A percentile compares a stretch with the other conserved stretches of the same genome.
Evolutionary conservation across 2,113 vertebrate genomes (phyloP).

Genomic region (Melanocharis versteri): DNA sequence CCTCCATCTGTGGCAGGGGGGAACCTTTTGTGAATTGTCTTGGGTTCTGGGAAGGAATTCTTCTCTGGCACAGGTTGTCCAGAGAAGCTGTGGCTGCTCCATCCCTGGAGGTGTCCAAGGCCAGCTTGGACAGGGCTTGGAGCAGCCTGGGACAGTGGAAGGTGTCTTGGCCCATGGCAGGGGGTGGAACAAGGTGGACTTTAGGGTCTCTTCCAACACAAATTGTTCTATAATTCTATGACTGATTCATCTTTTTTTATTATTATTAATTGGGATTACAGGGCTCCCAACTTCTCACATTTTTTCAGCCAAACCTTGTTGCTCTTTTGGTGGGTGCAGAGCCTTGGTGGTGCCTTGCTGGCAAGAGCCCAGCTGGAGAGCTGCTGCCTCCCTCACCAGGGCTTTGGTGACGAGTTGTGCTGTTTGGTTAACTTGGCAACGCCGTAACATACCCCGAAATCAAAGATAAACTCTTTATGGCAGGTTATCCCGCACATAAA

Average conservation of each 20-base stretch:
- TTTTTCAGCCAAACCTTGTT: neutral
- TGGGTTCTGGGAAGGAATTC: accelerated
- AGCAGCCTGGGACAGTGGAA: neutral
- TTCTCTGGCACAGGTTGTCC: neutral
- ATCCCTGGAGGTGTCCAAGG: neutral
- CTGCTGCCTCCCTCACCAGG: accelerated
- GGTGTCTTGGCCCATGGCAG: neutral
- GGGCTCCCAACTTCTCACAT: accelerated
- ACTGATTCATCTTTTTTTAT: too few relatives aligned
- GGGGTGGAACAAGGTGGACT: neutral
- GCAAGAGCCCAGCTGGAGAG: neutral
- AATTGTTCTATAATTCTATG: neutral
- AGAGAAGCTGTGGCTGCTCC: neutral
- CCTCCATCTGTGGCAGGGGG: accelerated
- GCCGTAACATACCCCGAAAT: conserved; percentile 70
- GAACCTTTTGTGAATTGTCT: neutral
- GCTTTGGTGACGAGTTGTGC: neutral
- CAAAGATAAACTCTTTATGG: conserved; percentile 67
- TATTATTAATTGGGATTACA: neutral
- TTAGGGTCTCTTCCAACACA: neutral
- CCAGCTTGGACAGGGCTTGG: neutral
- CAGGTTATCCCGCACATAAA: conserved; percentile 71
- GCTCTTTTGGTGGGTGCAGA: neutral
- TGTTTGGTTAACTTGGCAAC: conserved; percentile 69
- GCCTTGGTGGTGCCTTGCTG: neutral